Conservation (phyloP, 2,888 invertebrate genomes). For the Coenonympha arcania region DNA sequence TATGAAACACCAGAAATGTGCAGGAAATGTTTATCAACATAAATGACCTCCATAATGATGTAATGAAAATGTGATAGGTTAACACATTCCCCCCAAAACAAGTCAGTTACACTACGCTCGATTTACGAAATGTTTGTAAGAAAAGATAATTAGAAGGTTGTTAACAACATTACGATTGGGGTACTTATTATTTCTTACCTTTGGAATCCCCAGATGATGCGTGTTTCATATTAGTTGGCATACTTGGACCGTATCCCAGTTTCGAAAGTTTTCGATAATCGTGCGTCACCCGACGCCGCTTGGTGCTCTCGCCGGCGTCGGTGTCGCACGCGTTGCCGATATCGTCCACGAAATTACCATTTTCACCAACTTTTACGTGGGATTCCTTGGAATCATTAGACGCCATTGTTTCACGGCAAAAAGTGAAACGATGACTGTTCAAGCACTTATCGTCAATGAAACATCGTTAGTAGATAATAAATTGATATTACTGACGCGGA, state of each 20-base stretch:
- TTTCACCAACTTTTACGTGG: constrained; percentile 66
- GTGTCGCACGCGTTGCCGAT: constrained; percentile 45
- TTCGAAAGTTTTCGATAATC: constrained; percentile 66
- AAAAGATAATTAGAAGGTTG: constrained; percentile 6
- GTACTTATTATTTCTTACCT: constrained; percentile 42
- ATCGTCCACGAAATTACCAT: constrained; percentile 50
- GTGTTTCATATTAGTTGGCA: constrained; percentile 59
- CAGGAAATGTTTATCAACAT: constrained; percentile 67
- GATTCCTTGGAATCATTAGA: constrained; percentile 60
- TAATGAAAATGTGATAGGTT: constrained; percentile 64
- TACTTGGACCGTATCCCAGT: constrained; percentile 65
- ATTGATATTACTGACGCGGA: constrained; percentile 40
- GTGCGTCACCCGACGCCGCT: constrained; percentile 63
- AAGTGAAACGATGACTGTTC: constrained; percentile 48
- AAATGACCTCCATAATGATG: constrained; percentile 67
- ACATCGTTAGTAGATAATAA: constrained; percentile 42
- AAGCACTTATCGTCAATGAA: constrained; percentile 52
- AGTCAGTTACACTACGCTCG: constrained; percentile 21
- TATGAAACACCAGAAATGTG: constrained; percentile 35
- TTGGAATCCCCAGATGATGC: constrained; percentile 51
- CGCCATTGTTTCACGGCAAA: constrained; percentile 67
- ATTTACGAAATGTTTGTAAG: neutral
- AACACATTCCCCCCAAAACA: constrained; percentile 69
- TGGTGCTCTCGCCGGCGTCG: constrained; percentile 59
- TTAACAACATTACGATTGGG: constrained; percentile 8